Base-by-base conservation (phyloP, 2,113 vertebrate genomes). In the Pseudopipra pipra region DNA sequence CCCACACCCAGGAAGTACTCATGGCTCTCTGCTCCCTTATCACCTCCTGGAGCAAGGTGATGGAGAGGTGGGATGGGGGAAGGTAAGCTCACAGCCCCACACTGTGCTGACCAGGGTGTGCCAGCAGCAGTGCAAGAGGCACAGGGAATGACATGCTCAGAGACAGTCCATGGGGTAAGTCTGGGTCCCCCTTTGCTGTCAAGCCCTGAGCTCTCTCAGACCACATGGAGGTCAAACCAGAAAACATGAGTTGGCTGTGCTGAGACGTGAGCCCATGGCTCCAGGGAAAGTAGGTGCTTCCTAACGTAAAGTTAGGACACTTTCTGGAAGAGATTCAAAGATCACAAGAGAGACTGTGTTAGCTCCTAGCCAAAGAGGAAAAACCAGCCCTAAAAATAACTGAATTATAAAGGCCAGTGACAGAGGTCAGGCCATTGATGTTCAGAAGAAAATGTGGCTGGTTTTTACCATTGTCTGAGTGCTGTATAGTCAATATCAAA, bases 341-440 rank as follows among this genome's bases (percentile, higher is more conserved):
- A 37, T 66, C 74, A 65, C 24, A 33, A 54, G 30, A 79, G 70
- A 87, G 8, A 15, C 51, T 84, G 18, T 33, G 28, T 87, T 73
- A 94, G 8, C 31, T 82, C 37, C 33, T 76, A 44, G 58, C 11
- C 35, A 67, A 54, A 78, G 28, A 73, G n/a, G n/a, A 39, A 78
- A 89, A 76, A 58, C 1, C 44, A 62, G 28, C 49, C 66, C 43
- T 92, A 95, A 92, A 93, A 93, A 88, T 81, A 86, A 86, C 49
- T 75, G 80, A 74, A 63, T 88, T 81, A 35, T 56, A 66, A 87
- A 93, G 58, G 23, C 46, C 63, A 54, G 58, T 71, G 70, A 39
- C 41, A 70, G 80, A 93, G 51, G 87, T 89, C 46, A 79, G 85
- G 66, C 13, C 35, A 46, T 1, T 62, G 74, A 82, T 81, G 49